phyloP scores from a whole-genome alignment of 2,797 vertebrate species.

The Hydrocynus forskahlii region DNA sequence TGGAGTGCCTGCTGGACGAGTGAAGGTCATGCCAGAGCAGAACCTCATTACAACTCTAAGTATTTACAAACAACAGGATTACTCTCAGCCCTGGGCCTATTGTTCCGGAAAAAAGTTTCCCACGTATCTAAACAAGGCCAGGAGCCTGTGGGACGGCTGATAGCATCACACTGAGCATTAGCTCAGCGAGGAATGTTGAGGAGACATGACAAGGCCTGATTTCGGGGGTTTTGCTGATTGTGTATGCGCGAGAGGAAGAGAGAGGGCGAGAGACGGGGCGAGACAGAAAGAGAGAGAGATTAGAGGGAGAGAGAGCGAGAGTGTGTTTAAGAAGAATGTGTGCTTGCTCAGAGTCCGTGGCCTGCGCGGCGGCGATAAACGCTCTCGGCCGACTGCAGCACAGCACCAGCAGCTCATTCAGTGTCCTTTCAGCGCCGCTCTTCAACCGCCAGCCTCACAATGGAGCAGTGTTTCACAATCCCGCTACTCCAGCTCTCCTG shows the following conservation, averaged over 20 bases:
- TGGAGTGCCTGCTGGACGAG: conserved; percentile 65
- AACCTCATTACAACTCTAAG: conserved; percentile 85
- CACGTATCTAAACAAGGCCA: conserved; percentile 19
- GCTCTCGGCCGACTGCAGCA: neutral
- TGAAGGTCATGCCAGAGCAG: conserved; percentile 77
- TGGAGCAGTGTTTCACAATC: neutral
- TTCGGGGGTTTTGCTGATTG: neutral
- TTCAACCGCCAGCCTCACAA: neutral
- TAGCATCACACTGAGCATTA: neutral
- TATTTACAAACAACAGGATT: conserved; percentile 86
- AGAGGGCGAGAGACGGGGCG: neutral
- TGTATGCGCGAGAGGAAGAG: neutral
- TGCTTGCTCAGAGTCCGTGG: neutral
- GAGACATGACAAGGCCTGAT: conserved; percentile 24
- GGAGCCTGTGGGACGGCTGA: conserved; percentile 17
- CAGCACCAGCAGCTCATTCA: neutral
- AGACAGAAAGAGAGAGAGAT: neutral
- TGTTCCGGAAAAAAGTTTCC: conserved; percentile 44
- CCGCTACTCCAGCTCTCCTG: neutral
- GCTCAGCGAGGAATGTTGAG: conserved; percentile 1
- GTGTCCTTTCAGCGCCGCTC: neutral
- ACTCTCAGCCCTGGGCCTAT: conserved; percentile 72
- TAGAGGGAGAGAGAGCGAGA: neutral
- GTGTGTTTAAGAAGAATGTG: neutral
- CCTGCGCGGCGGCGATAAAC: neutral